These are phyloP conservation scores for Apaloderma vittatum DNA, from an alignment of 2,113 vertebrate species.

Conservation along the genomic window DNA sequence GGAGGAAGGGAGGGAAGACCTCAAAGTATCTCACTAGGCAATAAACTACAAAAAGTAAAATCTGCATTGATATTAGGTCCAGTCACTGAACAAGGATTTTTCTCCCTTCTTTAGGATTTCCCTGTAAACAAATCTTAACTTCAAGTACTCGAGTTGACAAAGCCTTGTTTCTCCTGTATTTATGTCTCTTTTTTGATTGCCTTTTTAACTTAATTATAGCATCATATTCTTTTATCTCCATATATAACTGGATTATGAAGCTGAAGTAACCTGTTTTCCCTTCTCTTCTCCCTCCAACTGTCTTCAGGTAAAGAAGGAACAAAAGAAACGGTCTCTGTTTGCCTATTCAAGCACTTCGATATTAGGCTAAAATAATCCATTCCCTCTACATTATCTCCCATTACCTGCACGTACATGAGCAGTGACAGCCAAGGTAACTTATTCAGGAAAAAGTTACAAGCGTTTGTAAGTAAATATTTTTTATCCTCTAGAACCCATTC, in stretches of 20 bases:
- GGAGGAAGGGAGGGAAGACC: neutral
- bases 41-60: neutral
- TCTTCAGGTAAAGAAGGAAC: neutral
- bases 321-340: neutral
- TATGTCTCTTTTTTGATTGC: neutral
- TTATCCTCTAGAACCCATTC: neutral
- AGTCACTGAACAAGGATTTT: neutral
- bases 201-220: slow-evolving; percentile 26
- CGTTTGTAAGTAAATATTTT: neutral
- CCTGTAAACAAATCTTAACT: neutral
- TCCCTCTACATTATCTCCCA: neutral
- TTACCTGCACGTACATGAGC: neutral
- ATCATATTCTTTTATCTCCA: slow-evolving; percentile 9
- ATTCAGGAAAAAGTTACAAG: neutral
- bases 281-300: neutral
- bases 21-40: neutral
- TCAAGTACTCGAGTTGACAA: neutral
- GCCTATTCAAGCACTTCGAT: neutral
- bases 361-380: neutral
- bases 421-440: neutral
- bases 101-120: neutral
- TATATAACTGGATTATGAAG: neutral
- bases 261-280: neutral
- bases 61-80: neutral
- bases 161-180: neutral